Conservation (phyloP, 1,140 invertebrate genomes). For the Hesperophylax magnus region DNA sequence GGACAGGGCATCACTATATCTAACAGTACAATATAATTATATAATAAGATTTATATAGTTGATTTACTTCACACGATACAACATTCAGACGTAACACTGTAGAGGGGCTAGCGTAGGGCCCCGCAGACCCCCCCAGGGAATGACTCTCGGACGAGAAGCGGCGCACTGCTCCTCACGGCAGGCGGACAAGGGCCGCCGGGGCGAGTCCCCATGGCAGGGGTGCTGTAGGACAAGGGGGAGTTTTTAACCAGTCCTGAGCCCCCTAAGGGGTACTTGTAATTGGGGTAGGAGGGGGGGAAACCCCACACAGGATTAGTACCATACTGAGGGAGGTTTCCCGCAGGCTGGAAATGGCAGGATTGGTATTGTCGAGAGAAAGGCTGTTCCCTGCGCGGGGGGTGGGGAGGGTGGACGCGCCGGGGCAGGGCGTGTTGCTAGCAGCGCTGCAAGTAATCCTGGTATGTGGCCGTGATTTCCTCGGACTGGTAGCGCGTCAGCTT, state of each 20-base stretch:
- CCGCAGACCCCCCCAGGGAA: slow-evolving; percentile 40
- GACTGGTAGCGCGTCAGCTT: slow-evolving; percentile 95
- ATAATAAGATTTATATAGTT: slow-evolving; percentile 18
- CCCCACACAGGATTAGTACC: background rate
- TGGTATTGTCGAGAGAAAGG: slow-evolving; percentile 9
- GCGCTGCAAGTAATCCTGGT: slow-evolving; percentile 66
- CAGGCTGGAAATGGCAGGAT: background rate
- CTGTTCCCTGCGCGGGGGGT: background rate
- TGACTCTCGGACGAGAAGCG: slow-evolving; percentile 37
- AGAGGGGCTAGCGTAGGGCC: slow-evolving; percentile 27
- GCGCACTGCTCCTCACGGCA: slow-evolving; percentile 9
- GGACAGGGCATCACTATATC: slow-evolving; percentile 19
- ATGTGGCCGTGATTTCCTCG: slow-evolving; percentile 70
- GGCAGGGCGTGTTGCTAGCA: slow-evolving; percentile 65
- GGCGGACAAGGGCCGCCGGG: background rate
- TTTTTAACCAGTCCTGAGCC: slow-evolving; percentile 5
- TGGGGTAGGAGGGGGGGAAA: background rate
- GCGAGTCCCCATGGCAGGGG: background rate
- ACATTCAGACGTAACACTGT: slow-evolving; percentile 34
- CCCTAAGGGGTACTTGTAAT: background rate
- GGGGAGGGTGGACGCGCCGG: slow-evolving; percentile 16
- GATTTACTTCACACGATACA: slow-evolving; percentile 29
- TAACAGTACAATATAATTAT: slow-evolving; percentile 19
- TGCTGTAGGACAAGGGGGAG: background rate
- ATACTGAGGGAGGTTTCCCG: no score